Evolutionary conservation across 2,113 vertebrate species (phyloP), one percentile per base, ranked within the genome.

Genomic region (Rhadina sibilatrix): DNA sequence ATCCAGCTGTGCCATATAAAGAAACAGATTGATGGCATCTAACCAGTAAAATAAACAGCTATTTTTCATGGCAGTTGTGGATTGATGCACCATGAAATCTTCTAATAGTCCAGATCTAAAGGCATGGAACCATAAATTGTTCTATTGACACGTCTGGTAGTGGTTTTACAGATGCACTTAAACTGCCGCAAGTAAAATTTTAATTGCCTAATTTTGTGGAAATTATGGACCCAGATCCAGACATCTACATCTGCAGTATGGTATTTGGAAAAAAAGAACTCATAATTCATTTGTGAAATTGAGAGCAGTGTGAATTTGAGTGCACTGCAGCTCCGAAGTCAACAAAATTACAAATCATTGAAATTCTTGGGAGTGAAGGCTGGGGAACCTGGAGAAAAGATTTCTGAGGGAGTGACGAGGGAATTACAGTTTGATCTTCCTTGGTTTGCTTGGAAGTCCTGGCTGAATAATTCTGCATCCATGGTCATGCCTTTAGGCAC

Each of bases 161-260:
- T 40, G 54, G 40, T 89, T 97, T 95, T 91, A 91, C 61, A 49
- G 75, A 85, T 74, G 35, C 57, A 69, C 8, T 93, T 95, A 85
- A 94, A 93, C 31, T 69, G 46, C 54, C 5, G 7, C 66, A 69
- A 85, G 72, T 85, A 82, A 93, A 93, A 94, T 54, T 85, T 91
- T 89, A 95, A 89, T 85, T 91, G 75, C 71, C 50, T 96, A 69
- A 70, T 95, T 95, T 93, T 80, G 66, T 91, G 78, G 75, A 88
- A 94, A 93, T 89, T 68, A 52, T 70, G 46, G 66, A 52, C 61
- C 42, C 38, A 66, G 14, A 83, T 80, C 60, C 70, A 90, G 59
- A 35, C 87, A 83, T 79, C 66, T 79, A 69, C 42, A 56, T 87
- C 72, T 89, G 60, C 63, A 65, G 40, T 9, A 17, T 38, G 27